Conservation (phyloP, 2,113 vertebrate species). For the Brachionichthys hirsutus region DNA sequence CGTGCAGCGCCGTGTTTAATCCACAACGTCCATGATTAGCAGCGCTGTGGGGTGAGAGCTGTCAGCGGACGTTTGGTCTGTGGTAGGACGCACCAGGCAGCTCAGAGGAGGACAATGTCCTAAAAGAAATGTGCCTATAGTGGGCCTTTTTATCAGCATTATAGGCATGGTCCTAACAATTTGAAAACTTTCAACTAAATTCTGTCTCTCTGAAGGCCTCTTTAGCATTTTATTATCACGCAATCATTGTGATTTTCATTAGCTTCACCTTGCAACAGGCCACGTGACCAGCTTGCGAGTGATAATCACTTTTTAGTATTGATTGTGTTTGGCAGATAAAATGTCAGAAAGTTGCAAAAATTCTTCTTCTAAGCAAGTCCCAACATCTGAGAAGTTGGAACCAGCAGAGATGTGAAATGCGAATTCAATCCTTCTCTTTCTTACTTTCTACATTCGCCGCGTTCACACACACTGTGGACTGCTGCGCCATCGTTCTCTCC, state of each 20-base stretch:
- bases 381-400: too few relatives aligned
- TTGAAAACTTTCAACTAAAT: not conserved
- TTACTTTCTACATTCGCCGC: too few relatives aligned
- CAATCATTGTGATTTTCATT: too few relatives aligned
- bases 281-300: not conserved
- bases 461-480: too few relatives aligned
- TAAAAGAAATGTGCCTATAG: too few relatives aligned
- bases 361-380: too few relatives aligned
- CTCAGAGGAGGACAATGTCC: too few relatives aligned
- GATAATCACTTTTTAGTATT: not conserved
- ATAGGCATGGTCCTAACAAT: slow-evolving; percentile 58
- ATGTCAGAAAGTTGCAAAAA: not conserved
- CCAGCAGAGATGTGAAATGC: too few relatives aligned
- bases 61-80: slow-evolving; percentile 60
- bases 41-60: slow-evolving; percentile 70
- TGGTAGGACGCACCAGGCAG: slow-evolving; percentile 50
- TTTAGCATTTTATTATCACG: too few relatives aligned
- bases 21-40: slow-evolving; percentile 81
- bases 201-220: not conserved
- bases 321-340: not conserved
- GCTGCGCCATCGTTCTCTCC: too few relatives aligned
- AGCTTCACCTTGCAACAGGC: not conserved
- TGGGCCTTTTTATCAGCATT: too few relatives aligned
- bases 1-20: slow-evolving; percentile 75
- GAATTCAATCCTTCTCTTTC: too few relatives aligned